Base-by-base conservation (phyloP, 2,113 vertebrate species). In the Cinclus mexicanus region DNA sequence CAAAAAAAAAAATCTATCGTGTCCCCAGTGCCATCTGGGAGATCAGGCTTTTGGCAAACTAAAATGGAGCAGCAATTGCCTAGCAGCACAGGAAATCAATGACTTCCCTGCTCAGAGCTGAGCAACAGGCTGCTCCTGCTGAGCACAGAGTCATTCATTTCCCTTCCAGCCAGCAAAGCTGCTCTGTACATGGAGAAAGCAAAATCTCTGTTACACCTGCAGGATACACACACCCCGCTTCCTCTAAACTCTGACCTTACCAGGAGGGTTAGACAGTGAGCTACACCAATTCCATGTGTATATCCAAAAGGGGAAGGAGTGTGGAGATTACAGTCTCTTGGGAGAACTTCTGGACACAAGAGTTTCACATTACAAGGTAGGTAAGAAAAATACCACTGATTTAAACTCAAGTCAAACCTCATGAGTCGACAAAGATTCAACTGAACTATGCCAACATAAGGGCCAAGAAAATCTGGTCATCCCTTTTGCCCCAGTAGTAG, bases 51-150 rank as follows among this genome's bases (percentile, higher is more conserved):
- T 92, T 97, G 91, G 83, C 88, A 95, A 56, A 91, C 75, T 46
- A 90, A 95, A 94, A 88, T 33, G 64, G 88, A 95, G 72, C 81
- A 81, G 92, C 86, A 83, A 85, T 60, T 92, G 85, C 87, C 83
- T 69, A 31, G 83, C 46, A 68, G 91, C 74, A 55, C 64, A 83
- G 67, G 95, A 93, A 94, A 94, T 87, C 89, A 92, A 76, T 83
- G 76, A 55, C 70, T 89, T 93, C 64, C 83, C 72, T 23, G 7
- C 11, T 3, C 49, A 90, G 69, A 37, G 87, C 49, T 20, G 60
- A 95, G 84, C 89, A 96, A 94, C 80, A 92, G 87, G 94, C 92
- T 52, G 56, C 77, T 90, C 95, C 91, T 44, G 80, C 83, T 81
- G 93, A 79, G 86, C 52, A 7, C 1, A 0, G 68, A 82, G 82